phyloP scores from a whole-genome alignment of 2,888 invertebrate species.

The Lissonota sp. region DNA sequence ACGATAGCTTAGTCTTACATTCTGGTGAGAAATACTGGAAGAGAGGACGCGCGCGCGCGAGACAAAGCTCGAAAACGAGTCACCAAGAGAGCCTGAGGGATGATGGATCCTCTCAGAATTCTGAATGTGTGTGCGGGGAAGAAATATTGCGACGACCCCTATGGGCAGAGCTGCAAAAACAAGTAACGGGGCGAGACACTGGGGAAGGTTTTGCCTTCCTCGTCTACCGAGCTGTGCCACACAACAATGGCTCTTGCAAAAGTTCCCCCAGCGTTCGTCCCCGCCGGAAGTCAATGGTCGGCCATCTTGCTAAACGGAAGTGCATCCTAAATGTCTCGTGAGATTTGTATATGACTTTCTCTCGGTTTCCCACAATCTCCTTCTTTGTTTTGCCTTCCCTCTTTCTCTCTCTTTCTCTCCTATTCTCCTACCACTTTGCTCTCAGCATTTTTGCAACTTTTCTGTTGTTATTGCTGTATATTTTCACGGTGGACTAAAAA shows the following conservation, averaged over 20 bases:
- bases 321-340: slow-evolving; percentile 80
- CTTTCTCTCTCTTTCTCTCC: slow-evolving; percentile 53
- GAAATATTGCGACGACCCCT: slow-evolving; percentile 35
- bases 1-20: slow-evolving; percentile 1
- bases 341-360: slow-evolving; percentile 74
- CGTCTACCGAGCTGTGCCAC: slow-evolving; percentile 69
- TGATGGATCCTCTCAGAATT: slow-evolving; percentile 35
- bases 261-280: slow-evolving; percentile 69
- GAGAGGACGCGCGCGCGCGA: slow-evolving; percentile 1
- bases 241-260: slow-evolving; percentile 76
- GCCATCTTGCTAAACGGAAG: slow-evolving; percentile 80
- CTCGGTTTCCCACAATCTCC: slow-evolving; percentile 50
- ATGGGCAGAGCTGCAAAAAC: slow-evolving; percentile 34
- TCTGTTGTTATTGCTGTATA: slow-evolving; percentile 30
- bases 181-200: slow-evolving; percentile 35
- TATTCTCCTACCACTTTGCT: slow-evolving; percentile 52
- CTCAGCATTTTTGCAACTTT: not conserved
- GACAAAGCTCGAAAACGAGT: slow-evolving; percentile 27
- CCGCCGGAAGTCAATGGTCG: slow-evolving; percentile 77
- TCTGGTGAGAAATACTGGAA: slow-evolving; percentile 34
- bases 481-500: slow-evolving; percentile 35
- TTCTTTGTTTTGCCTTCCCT: not conserved
- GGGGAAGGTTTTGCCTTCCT: slow-evolving; percentile 37
- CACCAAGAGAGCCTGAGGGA: slow-evolving; percentile 1
- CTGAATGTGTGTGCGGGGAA: slow-evolving; percentile 30